These are phyloP conservation scores for Zygothrica quintamaculata DNA, from an alignment of 2,888 invertebrate genomes.

Conservation along the genomic window DNA sequence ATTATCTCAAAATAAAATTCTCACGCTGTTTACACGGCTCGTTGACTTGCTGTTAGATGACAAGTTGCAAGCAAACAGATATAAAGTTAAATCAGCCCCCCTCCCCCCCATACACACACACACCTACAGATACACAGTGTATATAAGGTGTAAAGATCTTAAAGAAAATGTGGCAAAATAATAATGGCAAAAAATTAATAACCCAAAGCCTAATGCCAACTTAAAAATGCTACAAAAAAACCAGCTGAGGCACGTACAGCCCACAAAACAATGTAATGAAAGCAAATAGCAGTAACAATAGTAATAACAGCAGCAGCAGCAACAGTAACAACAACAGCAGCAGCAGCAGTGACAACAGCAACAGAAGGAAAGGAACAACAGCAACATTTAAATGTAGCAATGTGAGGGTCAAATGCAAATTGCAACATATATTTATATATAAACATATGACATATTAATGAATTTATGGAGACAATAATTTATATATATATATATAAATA, in stretches of 20 bases:
- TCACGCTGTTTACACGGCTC: conserved; percentile 82
- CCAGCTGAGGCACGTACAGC: conserved; percentile 54
- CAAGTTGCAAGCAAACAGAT: conserved; percentile 58
- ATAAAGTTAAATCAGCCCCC: conserved; percentile 31
- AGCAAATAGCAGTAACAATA: conserved; percentile 23
- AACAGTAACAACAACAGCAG: conserved; percentile 3
- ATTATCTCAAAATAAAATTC: conserved; percentile 75
- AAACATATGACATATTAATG: conserved; percentile 30
- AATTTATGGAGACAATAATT: neutral
- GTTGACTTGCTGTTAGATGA: conserved; percentile 58
- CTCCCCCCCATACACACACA: neutral
- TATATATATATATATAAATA: conserved; percentile 27
- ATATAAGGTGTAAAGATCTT: conserved; percentile 52
- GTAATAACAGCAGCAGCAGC: conserved; percentile 1
- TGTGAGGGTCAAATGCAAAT: conserved; percentile 75
- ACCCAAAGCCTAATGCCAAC: conserved; percentile 29
- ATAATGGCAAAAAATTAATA: conserved; percentile 48
- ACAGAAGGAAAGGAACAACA: conserved; percentile 6
- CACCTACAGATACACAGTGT: neutral
- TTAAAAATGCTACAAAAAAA: conserved; percentile 34
- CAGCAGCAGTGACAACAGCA: too few relatives aligned
- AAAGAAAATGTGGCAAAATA: conserved; percentile 54
- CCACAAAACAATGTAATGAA: conserved; percentile 49
- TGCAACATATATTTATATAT: conserved; percentile 58
- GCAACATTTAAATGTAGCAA: conserved; percentile 46